Evolutionary conservation across 2,888 invertebrate species (phyloP), one percentile per base, ranked within the genome.

Genomic region (Lampropteryx suffumata): DNA sequence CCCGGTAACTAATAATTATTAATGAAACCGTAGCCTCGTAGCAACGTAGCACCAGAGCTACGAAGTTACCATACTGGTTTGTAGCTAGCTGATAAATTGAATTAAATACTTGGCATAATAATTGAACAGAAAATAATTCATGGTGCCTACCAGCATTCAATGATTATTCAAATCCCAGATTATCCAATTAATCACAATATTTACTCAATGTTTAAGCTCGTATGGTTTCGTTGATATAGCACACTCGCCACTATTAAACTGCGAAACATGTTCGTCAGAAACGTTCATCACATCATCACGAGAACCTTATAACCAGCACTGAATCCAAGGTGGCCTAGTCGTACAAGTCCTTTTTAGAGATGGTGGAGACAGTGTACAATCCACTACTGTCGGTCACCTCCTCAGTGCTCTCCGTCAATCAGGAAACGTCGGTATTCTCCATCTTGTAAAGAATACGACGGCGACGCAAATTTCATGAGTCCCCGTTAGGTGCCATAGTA

Each of bases 381-480:
- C 85, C 84, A 61, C 90, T 89, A 64, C 88, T 89, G 57, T 86
- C 87, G 21, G 88, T 89, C 63, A 82, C 82, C 74, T 85, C 90
- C 59, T 86, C 86, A 58, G 87, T 89, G 76, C 87, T 90, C 73
- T 86, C 86, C 73, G 89, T 89, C 68, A 87, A 89, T 90, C 90
- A 90, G 79, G 90, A 90, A 76, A 87, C 77, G 63, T 90, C 85
- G 26, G 78, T 73, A 37, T 83, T 82, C 62, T 87, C 85, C 50
- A 84, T 77, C 57, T 84, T 84, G 65, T 85, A 88, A 34, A 85
- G 73, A 70, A 84, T 82, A 57, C 83, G 80, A 45, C 87, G 83
- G 50, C 82, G 83, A 39, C 79, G 82, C 73, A 82, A 71, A 49
- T 83, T 82, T 91, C 91, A 91, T 76, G 87, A 87, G 45, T 90